Evolutionary conservation across 2,797 vertebrate genomes (phyloP).

Genomic region (Acanthurus leucopareius): DNA sequence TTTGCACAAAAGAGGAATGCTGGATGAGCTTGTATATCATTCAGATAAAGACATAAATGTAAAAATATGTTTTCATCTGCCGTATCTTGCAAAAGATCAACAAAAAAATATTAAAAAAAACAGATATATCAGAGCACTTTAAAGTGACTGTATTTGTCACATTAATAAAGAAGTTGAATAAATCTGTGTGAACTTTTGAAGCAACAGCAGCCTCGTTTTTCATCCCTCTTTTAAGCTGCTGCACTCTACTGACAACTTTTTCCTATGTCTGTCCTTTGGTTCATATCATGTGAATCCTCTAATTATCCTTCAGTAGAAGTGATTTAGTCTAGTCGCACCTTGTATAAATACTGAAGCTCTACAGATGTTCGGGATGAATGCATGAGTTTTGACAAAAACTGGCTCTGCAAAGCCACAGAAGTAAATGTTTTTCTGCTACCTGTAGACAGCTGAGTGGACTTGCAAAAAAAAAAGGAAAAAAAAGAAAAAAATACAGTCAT

Average conservation of each 20-base stretch:
- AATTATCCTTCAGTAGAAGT: not conserved
- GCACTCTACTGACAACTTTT: not conserved
- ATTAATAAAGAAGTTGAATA: constrained; percentile 7
- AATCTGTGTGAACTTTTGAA: constrained; percentile 18
- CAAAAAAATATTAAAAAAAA: not conserved
- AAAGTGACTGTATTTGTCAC: not conserved
- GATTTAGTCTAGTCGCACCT: constrained; percentile 9
- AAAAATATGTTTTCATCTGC: not conserved
- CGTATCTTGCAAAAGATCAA: not conserved
- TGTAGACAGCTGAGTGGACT: constrained; percentile 18
- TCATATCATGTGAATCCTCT: not conserved
- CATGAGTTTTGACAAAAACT: not conserved
- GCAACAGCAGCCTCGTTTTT: not conserved
- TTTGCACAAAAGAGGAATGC: not conserved
- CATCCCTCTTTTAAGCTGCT: not conserved
- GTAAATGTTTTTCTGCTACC: not conserved
- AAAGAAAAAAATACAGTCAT: not conserved
- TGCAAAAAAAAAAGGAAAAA: constrained; percentile 7
- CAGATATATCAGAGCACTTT: constrained; percentile 13
- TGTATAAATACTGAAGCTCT: not conserved
- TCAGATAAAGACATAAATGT: not conserved
- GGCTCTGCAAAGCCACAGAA: not conserved
- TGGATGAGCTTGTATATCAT: not conserved
- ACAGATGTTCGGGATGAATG: constrained; percentile 19
- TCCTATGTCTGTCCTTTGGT: not conserved